These are phyloP conservation scores for Drosophila prosaltans DNA, from an alignment of 1,140 invertebrate genomes.

Conservation along the genomic window DNA sequence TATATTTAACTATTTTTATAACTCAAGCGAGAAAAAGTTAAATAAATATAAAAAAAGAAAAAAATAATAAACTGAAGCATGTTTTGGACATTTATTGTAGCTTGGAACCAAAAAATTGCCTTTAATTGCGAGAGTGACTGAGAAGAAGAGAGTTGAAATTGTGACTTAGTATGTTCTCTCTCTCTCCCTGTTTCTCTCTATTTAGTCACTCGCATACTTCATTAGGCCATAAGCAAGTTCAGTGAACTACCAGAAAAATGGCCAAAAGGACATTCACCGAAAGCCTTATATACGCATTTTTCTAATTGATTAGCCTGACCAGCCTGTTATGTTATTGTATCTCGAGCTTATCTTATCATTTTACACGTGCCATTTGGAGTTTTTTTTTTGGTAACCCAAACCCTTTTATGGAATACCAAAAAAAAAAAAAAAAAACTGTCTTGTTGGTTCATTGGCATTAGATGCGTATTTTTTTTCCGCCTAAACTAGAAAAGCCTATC, in stretches of 20 bases:
- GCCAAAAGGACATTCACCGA: slow-evolving; percentile 49
- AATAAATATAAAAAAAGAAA: slow-evolving; percentile 17
- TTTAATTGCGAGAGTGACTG: background rate
- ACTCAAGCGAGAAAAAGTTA: slow-evolving; percentile 24
- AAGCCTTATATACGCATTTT: slow-evolving; percentile 44
- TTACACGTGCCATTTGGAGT: slow-evolving; percentile 38
- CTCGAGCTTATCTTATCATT: slow-evolving; percentile 47
- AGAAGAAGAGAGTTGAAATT: background rate
- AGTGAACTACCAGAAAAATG: slow-evolving; percentile 38
- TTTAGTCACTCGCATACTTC: slow-evolving; percentile 29
- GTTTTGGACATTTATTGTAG: slow-evolving; percentile 54
- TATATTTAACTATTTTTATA: slow-evolving; percentile 74
- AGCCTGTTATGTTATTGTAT: slow-evolving; percentile 6
- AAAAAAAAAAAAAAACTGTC: slow-evolving; percentile 3
- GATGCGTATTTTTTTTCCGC: slow-evolving; percentile 41
- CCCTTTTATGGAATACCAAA: slow-evolving; percentile 34
- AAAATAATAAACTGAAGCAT: slow-evolving; percentile 52
- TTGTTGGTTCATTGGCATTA: slow-evolving; percentile 47
- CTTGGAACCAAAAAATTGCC: slow-evolving; percentile 25
- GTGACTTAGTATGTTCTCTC: background rate
- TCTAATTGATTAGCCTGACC: slow-evolving; percentile 53
- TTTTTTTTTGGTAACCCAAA: slow-evolving; percentile 8
- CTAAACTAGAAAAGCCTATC: slow-evolving; percentile 1
- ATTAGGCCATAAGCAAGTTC: slow-evolving; percentile 22
- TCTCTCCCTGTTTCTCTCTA: slow-evolving; percentile 13